Evolutionary conservation across 2,113 vertebrate genomes (phyloP).

Genomic region (Picathartes gymnocephalus): DNA sequence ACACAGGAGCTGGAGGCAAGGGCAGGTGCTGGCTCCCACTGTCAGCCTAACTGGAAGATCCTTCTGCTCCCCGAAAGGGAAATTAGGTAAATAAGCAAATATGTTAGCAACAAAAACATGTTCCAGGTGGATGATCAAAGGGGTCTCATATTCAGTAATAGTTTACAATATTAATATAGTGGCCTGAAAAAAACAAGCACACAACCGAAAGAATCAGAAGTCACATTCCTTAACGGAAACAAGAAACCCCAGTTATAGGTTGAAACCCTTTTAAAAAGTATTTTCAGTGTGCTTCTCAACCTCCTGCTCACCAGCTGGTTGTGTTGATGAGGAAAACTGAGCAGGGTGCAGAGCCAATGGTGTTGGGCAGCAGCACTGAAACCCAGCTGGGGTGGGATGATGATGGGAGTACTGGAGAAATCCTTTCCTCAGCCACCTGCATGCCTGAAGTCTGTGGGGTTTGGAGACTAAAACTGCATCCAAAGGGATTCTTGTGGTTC

Average conservation of each 20-base stretch:
- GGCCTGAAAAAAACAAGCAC: neutral
- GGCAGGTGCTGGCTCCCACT: neutral
- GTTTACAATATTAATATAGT: neutral
- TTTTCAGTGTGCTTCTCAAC: neutral
- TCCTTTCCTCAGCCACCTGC: slow-evolving; percentile 5
- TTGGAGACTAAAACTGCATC: slow-evolving; percentile 10
- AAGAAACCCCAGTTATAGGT: slow-evolving; percentile 12
- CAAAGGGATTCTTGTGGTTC: slow-evolving; percentile 34
- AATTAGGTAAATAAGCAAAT: neutral
- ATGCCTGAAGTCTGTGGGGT: neutral
- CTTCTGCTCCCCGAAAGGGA: neutral
- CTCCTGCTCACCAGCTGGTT: slow-evolving; percentile 2
- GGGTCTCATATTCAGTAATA: neutral
- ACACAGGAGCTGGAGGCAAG: neutral
- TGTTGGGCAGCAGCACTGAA: neutral
- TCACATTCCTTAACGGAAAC: slow-evolving; percentile 55
- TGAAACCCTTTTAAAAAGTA: slow-evolving; percentile 26
- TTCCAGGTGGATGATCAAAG: neutral
- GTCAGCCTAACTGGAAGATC: neutral
- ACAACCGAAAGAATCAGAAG: neutral
- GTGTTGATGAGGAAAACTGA: neutral
- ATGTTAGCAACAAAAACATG: neutral
- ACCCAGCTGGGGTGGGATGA: neutral
- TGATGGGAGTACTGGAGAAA: neutral
- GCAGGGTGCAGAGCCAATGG: neutral